These are phyloP conservation scores for Grantiella picta DNA, from an alignment of 2,113 vertebrate species.

Conservation along the genomic window DNA sequence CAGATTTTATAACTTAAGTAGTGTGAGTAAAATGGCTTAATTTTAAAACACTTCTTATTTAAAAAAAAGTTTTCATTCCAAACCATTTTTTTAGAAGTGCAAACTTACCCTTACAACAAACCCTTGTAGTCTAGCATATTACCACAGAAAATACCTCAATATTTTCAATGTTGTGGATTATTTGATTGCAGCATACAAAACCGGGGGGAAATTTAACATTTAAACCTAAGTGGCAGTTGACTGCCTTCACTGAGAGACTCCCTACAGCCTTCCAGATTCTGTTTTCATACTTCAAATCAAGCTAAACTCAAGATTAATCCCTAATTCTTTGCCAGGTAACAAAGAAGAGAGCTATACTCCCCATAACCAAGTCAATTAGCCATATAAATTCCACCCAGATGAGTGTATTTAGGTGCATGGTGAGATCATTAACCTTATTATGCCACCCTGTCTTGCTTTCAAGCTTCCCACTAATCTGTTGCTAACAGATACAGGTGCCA, in stretches of 20 bases:
- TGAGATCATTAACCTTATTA: constrained; percentile 5
- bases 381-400: background rate
- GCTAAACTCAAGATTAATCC: background rate
- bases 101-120: background rate
- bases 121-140: background rate
- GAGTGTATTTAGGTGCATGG: background rate
- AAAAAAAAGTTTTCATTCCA: background rate
- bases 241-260: background rate
- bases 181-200: background rate
- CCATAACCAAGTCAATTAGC: background rate
- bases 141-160: background rate
- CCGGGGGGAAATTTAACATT: background rate
- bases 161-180: background rate
- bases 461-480: constrained; percentile 1
- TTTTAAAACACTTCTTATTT: background rate
- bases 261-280: background rate
- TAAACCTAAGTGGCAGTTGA: background rate
- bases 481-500: background rate
- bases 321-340: background rate
- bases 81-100: background rate
- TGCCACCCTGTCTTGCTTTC: background rate
- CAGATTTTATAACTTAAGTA: background rate
- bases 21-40: background rate
- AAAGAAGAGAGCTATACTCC: background rate
- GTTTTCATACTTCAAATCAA: background rate